Conservation (phyloP, 2,888 invertebrate species). For the Adineta ricciae region DNA sequence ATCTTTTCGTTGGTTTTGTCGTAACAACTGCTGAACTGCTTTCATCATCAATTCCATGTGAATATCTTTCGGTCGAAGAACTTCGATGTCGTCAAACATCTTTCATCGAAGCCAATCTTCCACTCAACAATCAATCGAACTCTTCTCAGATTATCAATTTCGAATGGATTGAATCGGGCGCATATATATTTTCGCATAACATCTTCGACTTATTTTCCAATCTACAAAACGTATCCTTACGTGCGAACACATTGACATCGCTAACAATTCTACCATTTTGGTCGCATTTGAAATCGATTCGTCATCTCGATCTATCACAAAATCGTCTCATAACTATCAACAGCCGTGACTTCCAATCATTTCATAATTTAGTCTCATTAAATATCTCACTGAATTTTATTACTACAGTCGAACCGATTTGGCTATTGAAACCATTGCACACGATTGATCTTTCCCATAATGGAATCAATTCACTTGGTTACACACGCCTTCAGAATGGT, state of each 20-base stretch:
- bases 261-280: neutral
- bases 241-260: neutral
- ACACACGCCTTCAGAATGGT: neutral
- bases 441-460: neutral
- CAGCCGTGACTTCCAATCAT: neutral
- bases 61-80: neutral
- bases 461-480: neutral
- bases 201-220: neutral
- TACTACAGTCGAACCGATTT: neutral
- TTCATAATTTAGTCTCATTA: neutral
- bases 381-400: neutral
- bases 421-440: neutral
- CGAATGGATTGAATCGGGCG: conserved; percentile 18
- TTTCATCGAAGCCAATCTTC: neutral
- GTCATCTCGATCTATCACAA: conserved; percentile 6
- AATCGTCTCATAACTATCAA: conserved; percentile 1
- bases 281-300: neutral
- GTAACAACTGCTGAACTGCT: neutral
- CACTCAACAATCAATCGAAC: neutral
- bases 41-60: neutral
- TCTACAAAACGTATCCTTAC: conserved; percentile 6
- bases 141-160: neutral
- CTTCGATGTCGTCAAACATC: neutral
- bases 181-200: neutral
- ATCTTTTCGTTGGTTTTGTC: neutral